phyloP scores from a whole-genome alignment of 2,113 vertebrate genomes.

The Macrotus californicus region DNA sequence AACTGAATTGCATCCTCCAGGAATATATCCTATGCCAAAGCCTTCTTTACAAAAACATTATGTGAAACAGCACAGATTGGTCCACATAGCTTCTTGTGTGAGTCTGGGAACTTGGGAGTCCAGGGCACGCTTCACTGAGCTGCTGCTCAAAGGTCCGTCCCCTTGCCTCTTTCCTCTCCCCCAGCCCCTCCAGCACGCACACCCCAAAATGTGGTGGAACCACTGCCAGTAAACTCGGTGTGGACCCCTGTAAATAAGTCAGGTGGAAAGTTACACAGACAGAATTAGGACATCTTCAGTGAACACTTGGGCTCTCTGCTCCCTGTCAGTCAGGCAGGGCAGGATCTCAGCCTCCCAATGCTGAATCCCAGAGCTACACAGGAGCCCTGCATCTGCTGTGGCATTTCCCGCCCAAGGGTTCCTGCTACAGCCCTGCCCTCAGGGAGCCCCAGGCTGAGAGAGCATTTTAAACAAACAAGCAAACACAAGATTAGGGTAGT shows the following conservation, averaged over 20 bases:
- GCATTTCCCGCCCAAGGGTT: no score
- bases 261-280: background rate
- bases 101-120: background rate
- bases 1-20: background rate
- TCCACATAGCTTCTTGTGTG: background rate
- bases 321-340: background rate
- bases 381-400: no score
- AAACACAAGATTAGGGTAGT: background rate
- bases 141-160: no score
- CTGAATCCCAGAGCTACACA: background rate
- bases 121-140: no score
- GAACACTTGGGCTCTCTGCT: background rate
- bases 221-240: background rate
- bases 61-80: background rate
- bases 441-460: background rate
- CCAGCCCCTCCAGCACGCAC: background rate
- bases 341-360: background rate
- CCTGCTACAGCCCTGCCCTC: background rate
- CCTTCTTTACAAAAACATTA: background rate
- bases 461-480: background rate
- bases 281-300: background rate
- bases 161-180: background rate
- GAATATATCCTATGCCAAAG: background rate
- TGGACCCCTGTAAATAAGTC: constrained; percentile 4
- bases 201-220: background rate